Evolutionary conservation across 2,888 invertebrate species (phyloP), one percentile per base, ranked within the genome.

Genomic region (Charanyca ferruginea): DNA sequence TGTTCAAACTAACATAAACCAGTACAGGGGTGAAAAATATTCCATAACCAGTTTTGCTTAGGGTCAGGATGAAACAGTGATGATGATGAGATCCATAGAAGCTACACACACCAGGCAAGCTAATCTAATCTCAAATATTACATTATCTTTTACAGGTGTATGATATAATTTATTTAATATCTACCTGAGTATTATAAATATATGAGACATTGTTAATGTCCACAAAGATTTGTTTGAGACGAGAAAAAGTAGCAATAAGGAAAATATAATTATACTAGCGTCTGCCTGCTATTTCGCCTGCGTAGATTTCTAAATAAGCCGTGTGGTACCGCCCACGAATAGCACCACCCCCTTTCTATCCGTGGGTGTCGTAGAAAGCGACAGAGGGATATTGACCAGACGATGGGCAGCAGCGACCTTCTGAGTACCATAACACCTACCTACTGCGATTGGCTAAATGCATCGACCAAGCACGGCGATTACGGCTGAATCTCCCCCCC

Each of bases 81-180:
- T 38, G 9, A 38, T 16, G 38, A 13, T 11, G 32, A 32, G 32
- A 32, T 16, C 38, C 38, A 38, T 38, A 38, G 38, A 38, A 38
- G 38, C 38, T 38, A 13, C 38, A 38, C 38, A 38, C 38, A 38
- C 16, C 13, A 38, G 16, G 16, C 16, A 16, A 38, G 38, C 4
- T 38, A n/a, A 28, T 22, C 25, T 59, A 18, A 47, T 65, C 25
- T 18, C 8, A 1, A 16, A 11, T 28, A 11, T 55, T 38, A 13
- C 44, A 16, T 38, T 58, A 47, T 69, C 38, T 53, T 51, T 25
- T 35, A 9, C 13, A 25, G 4, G 1, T 66, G 18, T 58, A 22
- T 38, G 23, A 47, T 32, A 58, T 28, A n/a, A 38, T n/a, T 22
- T 28, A 44, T 58, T 45, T 69, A 16, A 38, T 22, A 22, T 13